These are phyloP conservation scores for Sebastes baramenuke DNA, from an alignment of 2,797 vertebrate genomes.

Conservation along the genomic window DNA sequence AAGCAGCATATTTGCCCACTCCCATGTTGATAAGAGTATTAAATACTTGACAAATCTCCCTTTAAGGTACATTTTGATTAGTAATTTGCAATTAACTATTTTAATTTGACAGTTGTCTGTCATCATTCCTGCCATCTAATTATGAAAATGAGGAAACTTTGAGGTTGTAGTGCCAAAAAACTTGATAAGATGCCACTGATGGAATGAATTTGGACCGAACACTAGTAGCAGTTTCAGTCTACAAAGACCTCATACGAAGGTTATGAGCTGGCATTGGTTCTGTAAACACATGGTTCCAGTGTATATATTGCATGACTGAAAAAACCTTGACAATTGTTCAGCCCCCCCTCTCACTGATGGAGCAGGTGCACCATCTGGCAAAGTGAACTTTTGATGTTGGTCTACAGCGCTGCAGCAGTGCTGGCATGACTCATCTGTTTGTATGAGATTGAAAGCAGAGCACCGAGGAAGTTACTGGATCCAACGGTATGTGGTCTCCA, in stretches of 20 bases:
- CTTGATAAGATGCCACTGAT: background rate
- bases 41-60: no score
- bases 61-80: no score
- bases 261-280: slow-evolving; percentile 37
- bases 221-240: background rate
- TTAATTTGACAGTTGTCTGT: no score
- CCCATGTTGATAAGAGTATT: no score
- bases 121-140: background rate
- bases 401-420: slow-evolving; percentile 22
- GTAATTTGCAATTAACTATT: no score
- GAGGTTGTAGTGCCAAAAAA: background rate
- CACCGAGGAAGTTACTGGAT: slow-evolving; percentile 50
- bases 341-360: background rate
- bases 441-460: slow-evolving; percentile 43
- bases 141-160: background rate
- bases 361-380: slow-evolving; percentile 75
- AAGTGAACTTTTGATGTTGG: slow-evolving; percentile 33
- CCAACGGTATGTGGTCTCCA: slow-evolving; percentile 57
- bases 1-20: no score
- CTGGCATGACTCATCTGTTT: slow-evolving; percentile 60
- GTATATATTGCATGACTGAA: slow-evolving; percentile 20
- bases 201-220: background rate
- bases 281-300: slow-evolving; percentile 22
- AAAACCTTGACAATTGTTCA: slow-evolving; percentile 35
- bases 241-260: slow-evolving; percentile 3